These are phyloP conservation scores for Metalampra italica DNA, from an alignment of 2,888 invertebrate genomes.

Conservation along the genomic window DNA sequence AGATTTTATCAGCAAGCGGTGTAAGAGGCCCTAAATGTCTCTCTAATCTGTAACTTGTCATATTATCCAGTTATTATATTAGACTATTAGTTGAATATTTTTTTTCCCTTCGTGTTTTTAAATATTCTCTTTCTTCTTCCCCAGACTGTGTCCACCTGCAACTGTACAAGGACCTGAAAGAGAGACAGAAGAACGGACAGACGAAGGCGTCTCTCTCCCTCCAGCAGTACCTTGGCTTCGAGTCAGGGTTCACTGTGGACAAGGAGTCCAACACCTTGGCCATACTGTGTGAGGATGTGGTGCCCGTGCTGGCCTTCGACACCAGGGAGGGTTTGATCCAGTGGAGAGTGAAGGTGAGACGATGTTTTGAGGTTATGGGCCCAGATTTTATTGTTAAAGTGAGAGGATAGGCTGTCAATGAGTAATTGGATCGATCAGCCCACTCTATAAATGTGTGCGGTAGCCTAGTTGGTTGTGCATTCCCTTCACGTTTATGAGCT, in stretches of 20 bases:
- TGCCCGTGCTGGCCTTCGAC: constrained; percentile 91
- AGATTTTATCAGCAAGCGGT: too few relatives aligned
- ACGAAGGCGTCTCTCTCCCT: constrained; percentile 92
- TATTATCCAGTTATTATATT: too few relatives aligned
- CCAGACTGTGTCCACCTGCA: constrained; percentile 94
- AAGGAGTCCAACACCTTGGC: constrained; percentile 94
- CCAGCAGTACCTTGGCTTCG: constrained; percentile 91
- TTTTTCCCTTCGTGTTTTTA: too few relatives aligned
- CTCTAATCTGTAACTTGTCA: too few relatives aligned
- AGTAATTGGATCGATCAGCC: too few relatives aligned
- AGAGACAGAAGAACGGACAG: constrained; percentile 91
- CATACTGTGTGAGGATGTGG: constrained; percentile 91
- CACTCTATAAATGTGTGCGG: too few relatives aligned
- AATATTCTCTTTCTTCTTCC: constrained; percentile 37
- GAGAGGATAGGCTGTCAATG: too few relatives aligned
- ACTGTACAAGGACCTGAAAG: constrained; percentile 92
- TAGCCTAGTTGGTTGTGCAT: too few relatives aligned
- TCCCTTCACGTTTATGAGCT: too few relatives aligned
- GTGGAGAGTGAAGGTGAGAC: constrained; percentile 84
- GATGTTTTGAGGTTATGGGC: not conserved
- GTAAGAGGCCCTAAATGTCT: too few relatives aligned
- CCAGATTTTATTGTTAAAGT: not conserved
- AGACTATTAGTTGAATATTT: too few relatives aligned
- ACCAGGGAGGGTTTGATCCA: constrained; percentile 91
- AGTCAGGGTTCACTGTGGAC: constrained; percentile 92